These are phyloP conservation scores for Prietella phreatophila DNA, from an alignment of 2,113 vertebrate species.

Conservation along the genomic window DNA sequence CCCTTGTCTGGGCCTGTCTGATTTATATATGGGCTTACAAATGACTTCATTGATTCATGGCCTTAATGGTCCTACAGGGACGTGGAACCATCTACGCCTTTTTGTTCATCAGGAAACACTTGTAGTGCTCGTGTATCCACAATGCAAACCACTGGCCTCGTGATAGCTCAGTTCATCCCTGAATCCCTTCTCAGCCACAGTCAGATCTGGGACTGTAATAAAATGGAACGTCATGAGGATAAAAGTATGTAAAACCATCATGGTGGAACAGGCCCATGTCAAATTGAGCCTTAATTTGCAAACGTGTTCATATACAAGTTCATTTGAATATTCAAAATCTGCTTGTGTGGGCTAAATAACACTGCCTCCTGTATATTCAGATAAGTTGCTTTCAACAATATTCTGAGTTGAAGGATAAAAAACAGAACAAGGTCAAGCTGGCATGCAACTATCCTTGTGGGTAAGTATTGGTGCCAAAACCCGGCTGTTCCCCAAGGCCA, in stretches of 20 bases:
- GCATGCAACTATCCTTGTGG: conserved; percentile 47
- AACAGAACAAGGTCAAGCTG: conserved; percentile 51
- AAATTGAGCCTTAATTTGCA: conserved; percentile 54
- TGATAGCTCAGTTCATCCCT: conserved; percentile 49
- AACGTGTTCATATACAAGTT: conserved; percentile 46
- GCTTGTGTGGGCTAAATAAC: conserved; percentile 11
- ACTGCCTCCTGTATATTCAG: not conserved
- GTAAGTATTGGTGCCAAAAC: conserved; percentile 39
- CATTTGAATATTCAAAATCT: conserved; percentile 46
- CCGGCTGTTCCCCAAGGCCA: conserved; percentile 46
- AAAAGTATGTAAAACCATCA: conserved; percentile 42
- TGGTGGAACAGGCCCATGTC: conserved; percentile 23
- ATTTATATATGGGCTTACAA: conserved; percentile 60
- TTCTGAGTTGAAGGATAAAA: conserved; percentile 5
- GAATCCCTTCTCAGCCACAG: conserved; percentile 17
- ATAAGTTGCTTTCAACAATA: not conserved
- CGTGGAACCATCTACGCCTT: conserved; percentile 40
- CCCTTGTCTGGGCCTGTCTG: conserved; percentile 63
- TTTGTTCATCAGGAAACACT: conserved; percentile 61
- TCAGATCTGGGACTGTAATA: conserved; percentile 36
- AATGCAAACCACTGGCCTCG: conserved; percentile 43
- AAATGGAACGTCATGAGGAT: conserved; percentile 27
- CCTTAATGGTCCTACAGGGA: conserved; percentile 36
- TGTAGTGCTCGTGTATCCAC: conserved; percentile 60
- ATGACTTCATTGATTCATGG: conserved; percentile 37